Base-by-base conservation (phyloP, 2,888 invertebrate species). In the Aspidapion aeneum region DNA sequence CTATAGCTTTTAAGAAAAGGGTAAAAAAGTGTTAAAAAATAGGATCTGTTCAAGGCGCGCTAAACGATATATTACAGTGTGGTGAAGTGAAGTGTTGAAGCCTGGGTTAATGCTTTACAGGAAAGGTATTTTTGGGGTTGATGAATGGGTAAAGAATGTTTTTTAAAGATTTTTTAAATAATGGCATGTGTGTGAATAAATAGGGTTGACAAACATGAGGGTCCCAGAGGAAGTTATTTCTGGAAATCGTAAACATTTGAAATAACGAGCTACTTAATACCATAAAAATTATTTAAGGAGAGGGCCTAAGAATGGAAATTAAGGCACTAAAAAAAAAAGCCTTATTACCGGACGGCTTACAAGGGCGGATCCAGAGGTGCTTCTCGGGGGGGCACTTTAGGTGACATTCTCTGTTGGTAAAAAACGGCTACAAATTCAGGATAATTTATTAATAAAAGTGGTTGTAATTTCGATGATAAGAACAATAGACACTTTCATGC, bases 1-100 rank as follows among this genome's bases (percentile, higher is more conserved):
- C 75, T 75, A 69, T 63, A 63, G 71, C 12, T 35, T 35, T 35
- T 7, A n/a, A n/a, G n/a, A 35, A 75, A 65, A 74, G 74, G 75
- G 75, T 75, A 69, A 73, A 73, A 69, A 56, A 68, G 65, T 68
- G 72, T 71, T 70, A 71, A 74, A 74, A 73, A 70, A 35, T 35
- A 35, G 35, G 35, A 35, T 35, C 35, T 35, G 3, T 35, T 35
- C 35, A 12, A 35, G 35, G 5, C 35, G 35, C 35, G 35, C 35
- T 35, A 35, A 35, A 35, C 35, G 35, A 35, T 35, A 35, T 35
- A 35, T 35, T 35, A 35, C 35, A 12, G 12, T n/a, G n/a, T 35
- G 35, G 35, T 35, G 35, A 35, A 35, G 35, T 35, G 35, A 35
- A 35, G 35, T 35, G 35, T 35, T 35, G 35, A 35, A 35, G 12